Percentiles rank a stretch among this genome's conserved stretches.
Evolutionary conservation across 2,113 vertebrate species (phyloP).

Genomic region (Illadopsis cleaveri): DNA sequence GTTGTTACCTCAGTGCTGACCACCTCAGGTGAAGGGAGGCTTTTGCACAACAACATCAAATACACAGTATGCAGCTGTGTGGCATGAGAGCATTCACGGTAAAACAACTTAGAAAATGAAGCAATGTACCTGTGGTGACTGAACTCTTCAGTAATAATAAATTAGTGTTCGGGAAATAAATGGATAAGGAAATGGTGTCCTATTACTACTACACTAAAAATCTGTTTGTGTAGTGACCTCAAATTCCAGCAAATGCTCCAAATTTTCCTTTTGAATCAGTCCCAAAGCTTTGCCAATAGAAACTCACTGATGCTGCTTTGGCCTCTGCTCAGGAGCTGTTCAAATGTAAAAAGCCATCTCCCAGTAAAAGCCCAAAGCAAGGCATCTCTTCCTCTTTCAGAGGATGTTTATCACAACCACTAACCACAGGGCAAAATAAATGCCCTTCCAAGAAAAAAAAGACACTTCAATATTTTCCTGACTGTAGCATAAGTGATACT

Average conservation of each 20-base stretch:
- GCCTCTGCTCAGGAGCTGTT: neutral
- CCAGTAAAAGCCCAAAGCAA: neutral
- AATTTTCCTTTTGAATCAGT: neutral
- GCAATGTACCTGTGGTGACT: neutral
- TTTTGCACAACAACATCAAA: neutral
- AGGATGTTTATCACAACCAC: conserved; percentile 28
- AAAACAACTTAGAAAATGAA: neutral
- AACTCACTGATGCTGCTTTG: neutral
- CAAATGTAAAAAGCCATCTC: neutral
- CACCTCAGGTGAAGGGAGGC: neutral
- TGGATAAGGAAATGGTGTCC: neutral
- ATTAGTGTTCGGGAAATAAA: neutral
- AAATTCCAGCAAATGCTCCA: neutral
- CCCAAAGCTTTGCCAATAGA: neutral
- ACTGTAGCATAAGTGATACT: neutral
- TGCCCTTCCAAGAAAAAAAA: conserved; percentile 7
- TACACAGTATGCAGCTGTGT: neutral
- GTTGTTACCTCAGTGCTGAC: neutral
- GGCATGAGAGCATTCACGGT: neutral
- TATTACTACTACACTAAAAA: neutral
- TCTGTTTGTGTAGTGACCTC: neutral
- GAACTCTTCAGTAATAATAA: neutral
- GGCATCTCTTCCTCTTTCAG: conserved; percentile 16
- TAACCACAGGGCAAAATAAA: conserved; percentile 19
- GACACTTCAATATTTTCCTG: conserved; percentile 25